A percentile compares a stretch with the other conserved stretches of the same genome.
Conservation (phyloP, 2,797 vertebrate genomes). For the Gambelia wislizenii region DNA sequence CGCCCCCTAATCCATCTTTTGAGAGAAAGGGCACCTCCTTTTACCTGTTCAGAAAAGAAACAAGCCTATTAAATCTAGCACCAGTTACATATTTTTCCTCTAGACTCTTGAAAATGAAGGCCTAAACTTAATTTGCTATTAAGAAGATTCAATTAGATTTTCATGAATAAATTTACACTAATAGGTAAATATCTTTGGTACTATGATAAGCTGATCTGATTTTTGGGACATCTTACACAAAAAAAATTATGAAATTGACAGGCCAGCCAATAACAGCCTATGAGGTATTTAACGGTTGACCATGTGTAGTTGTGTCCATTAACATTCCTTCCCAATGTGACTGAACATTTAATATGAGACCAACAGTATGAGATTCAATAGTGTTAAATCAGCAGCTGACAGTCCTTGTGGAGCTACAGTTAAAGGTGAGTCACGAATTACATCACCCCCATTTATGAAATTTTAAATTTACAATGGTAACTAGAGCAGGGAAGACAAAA, state of each 20-base stretch:
- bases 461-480: no score
- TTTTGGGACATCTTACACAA: neutral
- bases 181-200: neutral
- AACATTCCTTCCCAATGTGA: neutral
- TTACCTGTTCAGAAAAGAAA: slow-evolving; percentile 79
- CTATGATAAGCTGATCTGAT: neutral
- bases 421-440: neutral
- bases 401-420: neutral
- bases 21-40: slow-evolving; percentile 82
- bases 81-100: neutral
- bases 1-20: slow-evolving; percentile 87
- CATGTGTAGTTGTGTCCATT: neutral
- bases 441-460: no score
- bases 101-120: neutral
- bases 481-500: no score
- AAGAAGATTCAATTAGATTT: neutral
- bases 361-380: neutral
- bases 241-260: neutral
- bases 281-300: neutral
- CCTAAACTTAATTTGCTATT: no score
- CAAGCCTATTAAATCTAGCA: neutral
- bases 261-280: neutral
- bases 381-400: neutral
- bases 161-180: neutral
- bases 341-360: neutral